A percentile compares a stretch with the other conserved stretches of the same genome.
These are phyloP conservation scores for Bradypus variegatus DNA, from an alignment of 2,797 vertebrate genomes.

Conservation along the genomic window DNA sequence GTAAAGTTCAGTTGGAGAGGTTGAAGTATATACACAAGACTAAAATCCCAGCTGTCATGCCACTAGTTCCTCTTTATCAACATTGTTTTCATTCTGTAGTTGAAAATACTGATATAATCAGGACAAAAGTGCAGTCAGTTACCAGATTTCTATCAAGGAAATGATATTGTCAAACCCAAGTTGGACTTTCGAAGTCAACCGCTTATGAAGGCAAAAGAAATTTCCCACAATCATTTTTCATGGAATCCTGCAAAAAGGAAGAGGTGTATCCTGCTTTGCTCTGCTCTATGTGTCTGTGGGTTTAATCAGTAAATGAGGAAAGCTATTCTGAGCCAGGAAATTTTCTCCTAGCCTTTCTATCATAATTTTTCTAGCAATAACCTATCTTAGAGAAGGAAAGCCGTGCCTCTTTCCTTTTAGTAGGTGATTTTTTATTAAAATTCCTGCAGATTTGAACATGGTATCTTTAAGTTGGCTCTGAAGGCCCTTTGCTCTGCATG, in stretches of 20 bases:
- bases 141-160: slow-evolving; percentile 1
- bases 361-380: not conserved
- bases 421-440: slow-evolving; percentile 16
- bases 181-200: slow-evolving; percentile 4
- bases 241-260: not conserved
- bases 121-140: not conserved
- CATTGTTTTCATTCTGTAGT: not conserved
- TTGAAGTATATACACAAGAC: not conserved
- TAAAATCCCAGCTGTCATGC: not conserved
- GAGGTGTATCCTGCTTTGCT: not conserved
- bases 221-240: not conserved
- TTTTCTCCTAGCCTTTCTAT: slow-evolving; percentile 4
- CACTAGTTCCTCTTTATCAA: not conserved
- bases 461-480: not conserved
- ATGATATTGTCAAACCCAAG: not conserved
- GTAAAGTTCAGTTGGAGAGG: slow-evolving; percentile 40
- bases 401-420: not conserved
- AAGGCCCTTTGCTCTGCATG: not conserved
- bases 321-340: not conserved
- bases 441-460: not conserved
- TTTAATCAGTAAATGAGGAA: slow-evolving; percentile 1
- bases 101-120: slow-evolving; percentile 31
- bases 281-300: not conserved
- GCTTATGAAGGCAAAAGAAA: slow-evolving; percentile 1
- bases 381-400: slow-evolving; percentile 9